Conservation (phyloP, 2,888 invertebrate species). For the Tyria jacobaeae region DNA sequence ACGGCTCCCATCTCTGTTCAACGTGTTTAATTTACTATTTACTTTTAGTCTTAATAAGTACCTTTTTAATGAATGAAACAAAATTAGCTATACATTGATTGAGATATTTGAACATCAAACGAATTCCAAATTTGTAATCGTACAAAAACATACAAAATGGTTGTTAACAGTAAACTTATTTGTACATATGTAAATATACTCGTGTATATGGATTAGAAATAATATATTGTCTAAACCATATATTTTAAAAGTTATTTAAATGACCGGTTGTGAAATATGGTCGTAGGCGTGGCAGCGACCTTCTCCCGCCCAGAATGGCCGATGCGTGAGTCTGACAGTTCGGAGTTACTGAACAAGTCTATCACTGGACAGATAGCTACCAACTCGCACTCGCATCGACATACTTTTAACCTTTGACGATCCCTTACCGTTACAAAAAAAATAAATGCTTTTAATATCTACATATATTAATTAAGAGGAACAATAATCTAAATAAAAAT, state of each 20-base stretch:
- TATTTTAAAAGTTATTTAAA: slow-evolving; percentile 26
- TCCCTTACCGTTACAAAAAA: slow-evolving; percentile 20
- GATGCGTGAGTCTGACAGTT: slow-evolving; percentile 67
- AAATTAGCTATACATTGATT: neutral
- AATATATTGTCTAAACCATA: slow-evolving; percentile 8
- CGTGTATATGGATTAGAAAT: neutral
- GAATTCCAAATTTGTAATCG: neutral
- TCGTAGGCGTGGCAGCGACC: slow-evolving; percentile 34
- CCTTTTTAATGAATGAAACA: too few relatives aligned
- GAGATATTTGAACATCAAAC: too few relatives aligned
- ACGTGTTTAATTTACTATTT: too few relatives aligned
- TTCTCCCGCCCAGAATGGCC: slow-evolving; percentile 24
- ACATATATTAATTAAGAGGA: neutral
- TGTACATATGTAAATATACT: neutral
- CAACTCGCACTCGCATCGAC: slow-evolving; percentile 42
- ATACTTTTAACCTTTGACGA: slow-evolving; percentile 47
- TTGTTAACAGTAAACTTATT: too few relatives aligned
- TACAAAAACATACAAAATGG: too few relatives aligned
- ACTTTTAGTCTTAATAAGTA: too few relatives aligned
- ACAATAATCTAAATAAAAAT: neutral
- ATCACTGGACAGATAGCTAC: slow-evolving; percentile 19
- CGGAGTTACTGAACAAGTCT: slow-evolving; percentile 60
- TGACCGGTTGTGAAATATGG: slow-evolving; percentile 37
- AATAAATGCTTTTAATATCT: neutral
- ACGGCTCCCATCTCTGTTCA: too few relatives aligned